These are phyloP conservation scores for Plagodis dolabraria DNA, from an alignment of 2,888 invertebrate species.

Conservation along the genomic window DNA sequence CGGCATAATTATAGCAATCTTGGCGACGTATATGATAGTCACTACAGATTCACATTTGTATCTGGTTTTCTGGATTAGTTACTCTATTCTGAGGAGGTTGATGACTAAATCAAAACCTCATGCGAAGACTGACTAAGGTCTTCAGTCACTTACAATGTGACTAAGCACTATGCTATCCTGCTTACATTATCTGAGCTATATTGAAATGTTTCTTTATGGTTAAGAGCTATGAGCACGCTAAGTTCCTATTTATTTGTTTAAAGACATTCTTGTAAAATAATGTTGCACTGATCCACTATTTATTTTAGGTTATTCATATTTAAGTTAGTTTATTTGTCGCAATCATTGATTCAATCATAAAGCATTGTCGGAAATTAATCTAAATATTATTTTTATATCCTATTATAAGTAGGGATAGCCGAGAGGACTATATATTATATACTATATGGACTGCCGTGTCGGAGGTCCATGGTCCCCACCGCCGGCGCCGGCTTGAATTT, in stretches of 20 bases:
- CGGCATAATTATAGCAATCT: constrained; percentile 65
- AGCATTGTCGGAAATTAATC: background rate
- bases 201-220: too few relatives aligned
- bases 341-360: background rate
- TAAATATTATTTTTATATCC: too few relatives aligned
- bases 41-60: constrained; percentile 71
- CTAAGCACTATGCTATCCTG: too few relatives aligned
- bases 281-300: constrained; percentile 9
- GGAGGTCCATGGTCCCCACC: too few relatives aligned
- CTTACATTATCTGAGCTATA: too few relatives aligned
- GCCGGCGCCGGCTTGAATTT: too few relatives aligned
- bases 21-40: constrained; percentile 69
- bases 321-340: background rate
- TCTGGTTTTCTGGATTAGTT: constrained; percentile 71
- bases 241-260: background rate
- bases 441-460: too few relatives aligned
- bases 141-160: too few relatives aligned
- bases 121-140: constrained; percentile 52
- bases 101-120: constrained; percentile 55
- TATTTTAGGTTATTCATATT: constrained; percentile 1
- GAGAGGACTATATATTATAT: too few relatives aligned
- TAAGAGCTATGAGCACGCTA: background rate
- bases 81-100: constrained; percentile 67
- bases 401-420: too few relatives aligned
- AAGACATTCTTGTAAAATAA: background rate